Evolutionary conservation across 2,888 invertebrate genomes (phyloP), one percentile per base, ranked within the genome.

Genomic region (Mesoligia furuncula): DNA sequence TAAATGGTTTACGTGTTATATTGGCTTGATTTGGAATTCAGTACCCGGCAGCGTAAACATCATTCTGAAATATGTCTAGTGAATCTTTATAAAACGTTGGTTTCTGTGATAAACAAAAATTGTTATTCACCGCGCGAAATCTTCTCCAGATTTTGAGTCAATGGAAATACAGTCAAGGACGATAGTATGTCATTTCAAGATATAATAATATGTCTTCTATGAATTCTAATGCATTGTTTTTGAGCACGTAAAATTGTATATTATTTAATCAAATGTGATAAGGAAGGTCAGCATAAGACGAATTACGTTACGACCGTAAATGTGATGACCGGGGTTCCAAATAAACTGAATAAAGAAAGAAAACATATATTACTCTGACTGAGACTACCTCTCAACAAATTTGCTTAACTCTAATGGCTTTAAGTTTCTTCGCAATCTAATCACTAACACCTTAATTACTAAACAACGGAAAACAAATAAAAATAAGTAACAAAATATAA

Each of bases 1-100:
- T n/a, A n/a, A n/a, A n/a, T n/a, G n/a, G n/a, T n/a, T n/a, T n/a
- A n/a, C n/a, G n/a, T 36, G 68, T 81, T 51, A 77, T 64, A 72
- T 81, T 81, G 54, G 31, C 61, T 57, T 31, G 48, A 75, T 75
- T 24, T 45, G n/a, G 57, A 61, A 81, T 72, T 81, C 77, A 9
- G 42, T 76, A 72, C n/a, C 15, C 20, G 66, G 27, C 2, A 27
- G 48, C 67, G 51, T 39, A 75, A 70, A 80, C 54, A 75, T 66
- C 45, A 57, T 75, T 65, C 61, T 51, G 36, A 20, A 48, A 15
- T 45, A 66, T 80, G 70, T 80, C 61, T 48, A 61, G 36, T 51
- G 77, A 81, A 81, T 81, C 51, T 54, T 45, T 61, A 77, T 61
- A 69, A 73, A 72, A 36, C 27, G 11, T 64, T 51, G 20, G 42